These are phyloP conservation scores for Papilio gigon DNA, from an alignment of 2,888 invertebrate species.

Conservation along the genomic window DNA sequence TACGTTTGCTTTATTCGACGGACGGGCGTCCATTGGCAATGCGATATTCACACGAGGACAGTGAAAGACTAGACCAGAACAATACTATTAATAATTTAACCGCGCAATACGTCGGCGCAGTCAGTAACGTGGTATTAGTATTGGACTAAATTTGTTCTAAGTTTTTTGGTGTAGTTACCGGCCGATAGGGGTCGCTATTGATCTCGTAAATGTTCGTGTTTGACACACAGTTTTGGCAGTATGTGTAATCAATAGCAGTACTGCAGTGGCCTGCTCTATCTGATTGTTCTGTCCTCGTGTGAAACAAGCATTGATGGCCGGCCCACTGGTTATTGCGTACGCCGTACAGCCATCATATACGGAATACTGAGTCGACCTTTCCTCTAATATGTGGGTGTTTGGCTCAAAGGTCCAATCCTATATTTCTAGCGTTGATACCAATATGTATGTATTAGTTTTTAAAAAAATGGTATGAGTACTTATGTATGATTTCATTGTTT, in stretches of 20 bases:
- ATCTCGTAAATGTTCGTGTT: too few species aligned
- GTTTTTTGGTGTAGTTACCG: too few species aligned
- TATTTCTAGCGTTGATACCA: neutral
- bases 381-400: neutral
- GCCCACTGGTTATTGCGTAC: slow-evolving; percentile 7
- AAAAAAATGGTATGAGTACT: too few species aligned
- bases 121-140: too few species aligned
- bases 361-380: neutral
- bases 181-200: too few species aligned
- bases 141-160: too few species aligned
- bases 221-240: neutral
- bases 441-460: neutral
- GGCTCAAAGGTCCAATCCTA: neutral
- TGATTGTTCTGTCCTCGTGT: neutral
- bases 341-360: neutral
- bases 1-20: slow-evolving; percentile 26
- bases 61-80: neutral
- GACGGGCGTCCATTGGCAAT: neutral
- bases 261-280: neutral
- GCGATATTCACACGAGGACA: neutral
- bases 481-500: too few species aligned
- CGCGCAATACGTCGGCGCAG: too few species aligned
- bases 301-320: neutral
- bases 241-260: neutral
- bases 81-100: neutral